phyloP scores from a whole-genome alignment of 2,888 invertebrate genomes.

The Nephrotoma appendiculata region DNA sequence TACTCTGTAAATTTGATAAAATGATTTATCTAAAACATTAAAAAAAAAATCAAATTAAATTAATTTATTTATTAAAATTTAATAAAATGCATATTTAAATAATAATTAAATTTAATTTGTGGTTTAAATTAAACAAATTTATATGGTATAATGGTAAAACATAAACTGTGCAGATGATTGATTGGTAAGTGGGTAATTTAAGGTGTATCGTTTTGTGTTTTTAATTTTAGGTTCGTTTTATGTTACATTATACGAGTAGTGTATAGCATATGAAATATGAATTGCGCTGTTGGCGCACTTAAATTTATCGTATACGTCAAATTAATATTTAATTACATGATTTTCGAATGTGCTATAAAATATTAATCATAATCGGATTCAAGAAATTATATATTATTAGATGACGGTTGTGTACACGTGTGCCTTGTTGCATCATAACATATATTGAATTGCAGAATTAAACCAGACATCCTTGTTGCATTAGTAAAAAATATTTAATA shows the following conservation, averaged over 20 bases:
- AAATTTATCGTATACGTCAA: not conserved
- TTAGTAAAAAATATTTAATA: too few relatives aligned
- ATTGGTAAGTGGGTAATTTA: not conserved
- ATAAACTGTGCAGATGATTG: not conserved
- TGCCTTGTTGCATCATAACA: too few relatives aligned
- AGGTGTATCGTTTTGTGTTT: not conserved
- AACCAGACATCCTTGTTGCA: too few relatives aligned
- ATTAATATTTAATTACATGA: not conserved
- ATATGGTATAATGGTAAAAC: not conserved
- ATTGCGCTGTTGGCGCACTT: not conserved
- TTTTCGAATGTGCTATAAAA: not conserved
- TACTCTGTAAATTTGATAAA: not conserved
- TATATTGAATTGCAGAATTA: too few relatives aligned
- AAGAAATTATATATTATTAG: too few relatives aligned
- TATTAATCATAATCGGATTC: not conserved
- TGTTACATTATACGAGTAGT: not conserved
- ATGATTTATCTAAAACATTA: not conserved
- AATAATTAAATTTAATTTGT: not conserved
- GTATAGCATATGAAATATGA: not conserved
- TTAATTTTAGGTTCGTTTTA: not conserved
- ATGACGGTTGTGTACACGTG: too few relatives aligned
- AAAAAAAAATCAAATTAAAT: not conserved
- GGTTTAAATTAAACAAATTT: not conserved
- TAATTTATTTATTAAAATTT: not conserved
- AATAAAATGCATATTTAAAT: not conserved